A percentile compares a stretch with the other conserved stretches of the same genome.
Conservation (phyloP, 2,888 invertebrate genomes). For the Nomada fabriciana region DNA sequence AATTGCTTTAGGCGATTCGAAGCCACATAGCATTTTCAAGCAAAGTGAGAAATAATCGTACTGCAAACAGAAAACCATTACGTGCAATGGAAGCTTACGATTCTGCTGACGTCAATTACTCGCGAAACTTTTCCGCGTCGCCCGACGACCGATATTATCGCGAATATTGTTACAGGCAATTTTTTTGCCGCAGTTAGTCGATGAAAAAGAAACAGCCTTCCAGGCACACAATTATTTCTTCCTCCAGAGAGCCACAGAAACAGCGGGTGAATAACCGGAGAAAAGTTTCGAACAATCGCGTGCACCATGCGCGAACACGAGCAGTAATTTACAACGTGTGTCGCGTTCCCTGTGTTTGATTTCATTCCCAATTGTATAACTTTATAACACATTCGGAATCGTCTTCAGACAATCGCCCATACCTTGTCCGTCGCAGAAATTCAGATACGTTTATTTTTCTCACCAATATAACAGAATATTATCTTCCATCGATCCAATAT, state of each 20-base stretch:
- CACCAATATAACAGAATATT: not conserved
- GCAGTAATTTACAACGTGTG: slow-evolving; percentile 39
- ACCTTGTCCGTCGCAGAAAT: slow-evolving; percentile 11
- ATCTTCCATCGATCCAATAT: not conserved
- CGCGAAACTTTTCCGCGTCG: slow-evolving; percentile 43
- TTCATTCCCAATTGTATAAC: slow-evolving; percentile 47
- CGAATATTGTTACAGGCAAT: slow-evolving; percentile 64
- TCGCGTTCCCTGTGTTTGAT: slow-evolving; percentile 42
- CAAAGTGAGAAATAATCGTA: slow-evolving; percentile 11
- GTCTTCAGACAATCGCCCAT: not conserved
- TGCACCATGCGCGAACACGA: slow-evolving; percentile 34
- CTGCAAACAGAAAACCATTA: slow-evolving; percentile 32
- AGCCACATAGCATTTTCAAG: not conserved
- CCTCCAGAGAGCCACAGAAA: slow-evolving; percentile 28
- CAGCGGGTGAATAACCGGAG: slow-evolving; percentile 49
- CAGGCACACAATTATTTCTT: slow-evolving; percentile 66
- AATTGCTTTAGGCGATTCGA: not conserved
- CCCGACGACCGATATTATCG: slow-evolving; percentile 56
- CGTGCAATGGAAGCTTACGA: slow-evolving; percentile 26
- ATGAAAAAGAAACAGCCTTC: slow-evolving; percentile 58
- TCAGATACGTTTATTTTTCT: not conserved
- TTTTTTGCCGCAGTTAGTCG: slow-evolving; percentile 38
- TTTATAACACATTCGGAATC: slow-evolving; percentile 32
- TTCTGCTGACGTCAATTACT: slow-evolving; percentile 40
- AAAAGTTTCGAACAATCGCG: slow-evolving; percentile 62